Conservation (phyloP, 1,140 invertebrate species). For the Nasonia giraulti region DNA sequence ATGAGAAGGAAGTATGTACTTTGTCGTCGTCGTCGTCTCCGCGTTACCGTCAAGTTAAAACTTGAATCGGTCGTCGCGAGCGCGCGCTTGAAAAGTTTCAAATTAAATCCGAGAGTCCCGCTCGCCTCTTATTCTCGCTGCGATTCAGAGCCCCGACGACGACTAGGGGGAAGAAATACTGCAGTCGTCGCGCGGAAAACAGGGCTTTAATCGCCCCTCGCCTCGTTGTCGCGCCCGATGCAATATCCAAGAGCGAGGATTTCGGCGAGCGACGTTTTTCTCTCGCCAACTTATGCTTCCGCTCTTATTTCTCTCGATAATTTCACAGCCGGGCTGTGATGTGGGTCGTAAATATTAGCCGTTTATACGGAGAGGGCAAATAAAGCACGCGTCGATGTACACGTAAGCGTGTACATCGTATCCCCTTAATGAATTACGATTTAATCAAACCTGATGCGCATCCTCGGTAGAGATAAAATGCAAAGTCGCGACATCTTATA, state of each 20-base stretch:
- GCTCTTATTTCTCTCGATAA: neutral
- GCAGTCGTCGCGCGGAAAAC: neutral
- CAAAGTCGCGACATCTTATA: too few relatives aligned
- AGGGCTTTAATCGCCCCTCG: constrained; percentile 13
- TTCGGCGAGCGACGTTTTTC: neutral
- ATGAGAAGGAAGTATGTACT: constrained; percentile 28
- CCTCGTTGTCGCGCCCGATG: neutral
- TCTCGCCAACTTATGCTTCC: neutral
- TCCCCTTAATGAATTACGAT: too few relatives aligned
- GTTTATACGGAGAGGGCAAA: too few relatives aligned
- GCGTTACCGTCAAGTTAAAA: constrained; percentile 27
- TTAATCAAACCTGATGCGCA: too few relatives aligned
- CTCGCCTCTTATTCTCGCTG: neutral
- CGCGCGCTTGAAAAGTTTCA: constrained; percentile 36
- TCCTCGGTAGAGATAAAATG: too few relatives aligned
- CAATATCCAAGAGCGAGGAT: neutral
- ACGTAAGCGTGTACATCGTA: too few relatives aligned
- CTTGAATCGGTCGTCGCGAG: neutral
- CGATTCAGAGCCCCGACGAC: neutral
- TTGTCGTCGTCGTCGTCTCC: neutral
- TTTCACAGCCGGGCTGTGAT: too few relatives aligned
- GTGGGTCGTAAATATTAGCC: too few relatives aligned
- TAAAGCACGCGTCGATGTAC: too few relatives aligned
- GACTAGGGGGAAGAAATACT: neutral
- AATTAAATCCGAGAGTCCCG: constrained; percentile 34